Conservation (phyloP, 2,888 invertebrate genomes). For the Podotricha telesiphe region DNA sequence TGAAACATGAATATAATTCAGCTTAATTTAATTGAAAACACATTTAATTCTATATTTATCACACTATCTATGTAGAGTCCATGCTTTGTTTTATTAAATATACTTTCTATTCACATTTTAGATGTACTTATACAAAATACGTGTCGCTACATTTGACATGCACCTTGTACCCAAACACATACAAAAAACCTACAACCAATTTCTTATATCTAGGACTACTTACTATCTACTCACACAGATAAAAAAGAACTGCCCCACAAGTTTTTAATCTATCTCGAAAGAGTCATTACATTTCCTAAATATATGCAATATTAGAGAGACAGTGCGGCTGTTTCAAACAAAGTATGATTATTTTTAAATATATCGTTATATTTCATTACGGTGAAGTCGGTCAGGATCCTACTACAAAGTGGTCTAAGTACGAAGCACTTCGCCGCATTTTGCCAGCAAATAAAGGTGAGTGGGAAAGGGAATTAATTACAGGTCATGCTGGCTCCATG, state of each 20-base stretch:
- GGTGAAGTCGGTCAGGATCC: slow-evolving; percentile 13
- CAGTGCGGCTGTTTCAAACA: slow-evolving; percentile 43
- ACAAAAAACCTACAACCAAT: slow-evolving; percentile 66
- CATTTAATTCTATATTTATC: slow-evolving; percentile 12
- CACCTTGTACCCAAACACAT: slow-evolving; percentile 68
- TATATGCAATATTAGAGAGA: slow-evolving; percentile 11
- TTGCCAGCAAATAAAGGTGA: slow-evolving; percentile 47
- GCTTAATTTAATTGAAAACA: neutral
- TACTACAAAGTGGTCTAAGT: slow-evolving; percentile 20
- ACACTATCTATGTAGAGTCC: slow-evolving; percentile 41
- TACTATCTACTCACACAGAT: slow-evolving; percentile 54
- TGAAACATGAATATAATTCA: neutral
- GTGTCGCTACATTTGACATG: slow-evolving; percentile 67
- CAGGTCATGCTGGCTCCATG: slow-evolving; percentile 79
- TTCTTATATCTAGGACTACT: slow-evolving; percentile 64
- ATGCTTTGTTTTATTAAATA: slow-evolving; percentile 60
- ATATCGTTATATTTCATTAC: slow-evolving; percentile 1
- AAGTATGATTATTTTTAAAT: slow-evolving; percentile 17
- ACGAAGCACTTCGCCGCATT: slow-evolving; percentile 43
- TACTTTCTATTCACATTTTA: slow-evolving; percentile 52
- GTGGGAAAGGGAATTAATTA: slow-evolving; percentile 67
- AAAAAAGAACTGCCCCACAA: slow-evolving; percentile 52
- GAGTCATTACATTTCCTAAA: slow-evolving; percentile 21
- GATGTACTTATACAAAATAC: slow-evolving; percentile 48
- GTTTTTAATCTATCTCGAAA: slow-evolving; percentile 48